Conservation (phyloP, 2,888 invertebrate species). For the Ischnura elegans region DNA sequence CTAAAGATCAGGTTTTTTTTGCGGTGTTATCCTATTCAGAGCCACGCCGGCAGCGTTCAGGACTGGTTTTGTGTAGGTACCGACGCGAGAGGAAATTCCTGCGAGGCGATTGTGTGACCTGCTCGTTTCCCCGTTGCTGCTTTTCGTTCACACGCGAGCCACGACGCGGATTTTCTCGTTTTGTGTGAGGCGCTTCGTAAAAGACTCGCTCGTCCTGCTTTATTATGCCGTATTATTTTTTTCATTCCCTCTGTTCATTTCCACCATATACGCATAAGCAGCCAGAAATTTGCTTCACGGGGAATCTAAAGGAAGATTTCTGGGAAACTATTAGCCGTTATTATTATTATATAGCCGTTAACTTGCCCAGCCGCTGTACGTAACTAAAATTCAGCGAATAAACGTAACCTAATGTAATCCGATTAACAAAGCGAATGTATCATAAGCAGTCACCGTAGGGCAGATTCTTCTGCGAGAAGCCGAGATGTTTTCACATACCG, state of each 20-base stretch:
- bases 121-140: neutral
- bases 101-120: neutral
- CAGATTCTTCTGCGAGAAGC: too few species aligned
- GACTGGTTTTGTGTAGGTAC: neutral
- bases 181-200: neutral
- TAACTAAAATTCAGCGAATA: too few species aligned
- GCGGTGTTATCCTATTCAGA: neutral
- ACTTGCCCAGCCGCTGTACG: too few species aligned
- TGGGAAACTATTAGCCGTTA: too few species aligned
- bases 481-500: too few species aligned
- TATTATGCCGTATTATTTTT: neutral
- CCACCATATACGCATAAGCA: neutral
- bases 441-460: too few species aligned
- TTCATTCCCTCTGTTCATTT: neutral
- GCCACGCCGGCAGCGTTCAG: neutral
- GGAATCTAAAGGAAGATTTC: too few species aligned
- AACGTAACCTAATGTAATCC: too few species aligned
- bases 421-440: too few species aligned
- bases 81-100: neutral
- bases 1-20: neutral
- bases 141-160: neutral
- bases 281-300: too few species aligned
- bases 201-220: too few species aligned
- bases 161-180: neutral
- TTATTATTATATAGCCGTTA: too few species aligned